Percentiles rank a stretch among this genome's conserved stretches.
phyloP scores from a whole-genome alignment of 2,113 vertebrate species.

The Thalassoma bifasciatum region DNA sequence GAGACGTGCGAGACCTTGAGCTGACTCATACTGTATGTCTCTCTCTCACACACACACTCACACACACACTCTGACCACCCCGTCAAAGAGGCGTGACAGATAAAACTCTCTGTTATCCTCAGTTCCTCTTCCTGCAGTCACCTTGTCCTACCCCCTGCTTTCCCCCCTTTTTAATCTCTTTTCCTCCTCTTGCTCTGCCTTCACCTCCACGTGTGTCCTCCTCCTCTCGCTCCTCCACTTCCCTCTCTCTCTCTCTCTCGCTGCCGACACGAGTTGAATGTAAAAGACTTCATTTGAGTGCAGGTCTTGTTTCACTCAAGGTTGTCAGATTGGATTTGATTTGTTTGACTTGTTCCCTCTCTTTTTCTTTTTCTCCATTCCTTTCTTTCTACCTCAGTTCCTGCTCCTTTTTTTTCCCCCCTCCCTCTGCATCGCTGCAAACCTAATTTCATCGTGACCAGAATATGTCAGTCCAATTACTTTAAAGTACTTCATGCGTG shows the following conservation, averaged over 20 bases:
- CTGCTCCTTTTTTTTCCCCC: background rate
- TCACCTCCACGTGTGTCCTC: background rate
- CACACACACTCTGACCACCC: background rate
- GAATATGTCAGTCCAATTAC: background rate
- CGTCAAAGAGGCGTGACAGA: slow-evolving; percentile 12
- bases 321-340: slow-evolving; percentile 26
- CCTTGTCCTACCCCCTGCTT: background rate
- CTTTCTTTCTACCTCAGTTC: background rate
- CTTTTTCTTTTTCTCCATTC: too few relatives aligned
- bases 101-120: slow-evolving; percentile 9
- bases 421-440: background rate
- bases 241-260: background rate
- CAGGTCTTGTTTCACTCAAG: slow-evolving; percentile 20
- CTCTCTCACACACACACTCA: too few relatives aligned
- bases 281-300: slow-evolving; percentile 13
- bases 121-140: background rate
- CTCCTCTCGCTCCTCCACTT: fast-evolving
- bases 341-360: slow-evolving; percentile 5
- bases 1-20: slow-evolving; percentile 25
- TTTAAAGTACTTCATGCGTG: background rate
- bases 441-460: background rate
- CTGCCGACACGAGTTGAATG: slow-evolving; percentile 16
- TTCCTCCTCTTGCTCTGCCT: background rate
- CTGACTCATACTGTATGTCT: background rate
- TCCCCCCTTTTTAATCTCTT: background rate